Percentiles rank a stretch among this genome's conserved stretches.
These are phyloP conservation scores for Vanessa tameamea DNA, from an alignment of 1,140 invertebrate species.

Conservation along the genomic window DNA sequence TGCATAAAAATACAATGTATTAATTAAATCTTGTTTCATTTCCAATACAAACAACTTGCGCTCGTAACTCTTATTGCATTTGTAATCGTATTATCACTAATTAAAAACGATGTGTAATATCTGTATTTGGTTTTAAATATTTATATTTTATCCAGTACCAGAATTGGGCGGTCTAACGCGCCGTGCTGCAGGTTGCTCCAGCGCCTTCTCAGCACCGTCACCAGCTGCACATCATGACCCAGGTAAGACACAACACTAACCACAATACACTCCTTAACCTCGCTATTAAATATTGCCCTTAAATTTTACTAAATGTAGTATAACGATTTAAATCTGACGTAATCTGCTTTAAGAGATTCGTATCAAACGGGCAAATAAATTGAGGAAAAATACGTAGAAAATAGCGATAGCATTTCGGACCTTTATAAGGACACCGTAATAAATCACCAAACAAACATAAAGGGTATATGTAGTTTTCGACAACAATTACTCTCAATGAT, in stretches of 20 bases:
- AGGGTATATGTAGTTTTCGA: conserved; percentile 5
- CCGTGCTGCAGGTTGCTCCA: conserved; percentile 80
- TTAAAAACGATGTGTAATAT: too few species aligned
- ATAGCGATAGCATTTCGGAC: background rate
- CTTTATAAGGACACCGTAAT: conserved; percentile 3
- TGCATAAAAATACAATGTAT: too few species aligned
- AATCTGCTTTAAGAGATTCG: background rate
- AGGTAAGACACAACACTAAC: conserved; percentile 47
- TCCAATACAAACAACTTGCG: too few species aligned
- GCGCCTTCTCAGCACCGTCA: conserved; percentile 81
- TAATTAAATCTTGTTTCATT: too few species aligned
- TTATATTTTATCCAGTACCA: conserved; percentile 45
- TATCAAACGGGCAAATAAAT: conserved; percentile 4
- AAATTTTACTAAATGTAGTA: background rate
- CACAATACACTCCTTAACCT: background rate
- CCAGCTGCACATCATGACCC: conserved; percentile 71
- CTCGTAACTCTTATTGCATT: too few species aligned
- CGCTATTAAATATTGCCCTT: background rate
- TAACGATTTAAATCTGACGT: background rate
- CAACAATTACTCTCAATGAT: conserved; percentile 9
- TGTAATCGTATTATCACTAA: too few species aligned
- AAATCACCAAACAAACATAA: conserved; percentile 11
- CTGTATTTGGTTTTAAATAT: background rate
- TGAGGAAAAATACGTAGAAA: conserved; percentile 3
- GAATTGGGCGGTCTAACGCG: conserved; percentile 70